Evolutionary conservation across 2,797 vertebrate genomes (phyloP).

Genomic region (Mareca strepera): DNA sequence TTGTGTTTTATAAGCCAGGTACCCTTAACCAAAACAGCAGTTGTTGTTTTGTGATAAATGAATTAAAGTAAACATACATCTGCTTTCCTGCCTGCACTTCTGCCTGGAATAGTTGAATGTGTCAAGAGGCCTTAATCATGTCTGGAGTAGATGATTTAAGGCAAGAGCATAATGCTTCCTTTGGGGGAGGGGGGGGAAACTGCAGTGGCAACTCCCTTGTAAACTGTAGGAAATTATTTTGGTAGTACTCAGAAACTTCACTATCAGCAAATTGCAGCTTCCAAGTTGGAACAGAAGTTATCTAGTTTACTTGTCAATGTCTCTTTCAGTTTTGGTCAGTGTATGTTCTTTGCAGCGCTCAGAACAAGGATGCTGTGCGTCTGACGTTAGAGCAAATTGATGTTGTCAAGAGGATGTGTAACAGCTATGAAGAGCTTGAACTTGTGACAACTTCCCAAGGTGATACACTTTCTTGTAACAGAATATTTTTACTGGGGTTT

Average conservation of each 20-base stretch:
- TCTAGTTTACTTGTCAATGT: conserved; percentile 33
- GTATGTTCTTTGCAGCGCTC: conserved; percentile 89
- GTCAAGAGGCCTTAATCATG: background rate
- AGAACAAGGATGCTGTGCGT: conserved; percentile 89
- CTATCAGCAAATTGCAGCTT: background rate
- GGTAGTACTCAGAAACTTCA: background rate
- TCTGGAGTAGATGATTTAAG: background rate
- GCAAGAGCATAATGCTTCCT: background rate
- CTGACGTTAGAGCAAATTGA: conserved; percentile 95
- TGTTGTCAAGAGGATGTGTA: conserved; percentile 87
- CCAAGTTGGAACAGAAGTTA: background rate
- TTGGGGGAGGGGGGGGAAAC: background rate
- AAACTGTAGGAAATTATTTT: background rate
- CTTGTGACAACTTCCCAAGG: conserved; percentile 85
- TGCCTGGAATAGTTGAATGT: background rate
- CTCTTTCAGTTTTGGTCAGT: conserved; percentile 89
- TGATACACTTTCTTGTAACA: conserved; percentile 36
- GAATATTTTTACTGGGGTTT: background rate
- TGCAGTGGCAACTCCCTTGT: background rate
- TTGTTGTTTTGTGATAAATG: background rate
- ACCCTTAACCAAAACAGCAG: background rate
- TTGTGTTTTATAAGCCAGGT: background rate
- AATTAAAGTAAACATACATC: background rate
- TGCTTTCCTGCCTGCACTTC: background rate
- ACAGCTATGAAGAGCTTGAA: conserved; percentile 83